Base-by-base conservation (phyloP, 2,113 vertebrate species). In the Pithys albifrons region DNA sequence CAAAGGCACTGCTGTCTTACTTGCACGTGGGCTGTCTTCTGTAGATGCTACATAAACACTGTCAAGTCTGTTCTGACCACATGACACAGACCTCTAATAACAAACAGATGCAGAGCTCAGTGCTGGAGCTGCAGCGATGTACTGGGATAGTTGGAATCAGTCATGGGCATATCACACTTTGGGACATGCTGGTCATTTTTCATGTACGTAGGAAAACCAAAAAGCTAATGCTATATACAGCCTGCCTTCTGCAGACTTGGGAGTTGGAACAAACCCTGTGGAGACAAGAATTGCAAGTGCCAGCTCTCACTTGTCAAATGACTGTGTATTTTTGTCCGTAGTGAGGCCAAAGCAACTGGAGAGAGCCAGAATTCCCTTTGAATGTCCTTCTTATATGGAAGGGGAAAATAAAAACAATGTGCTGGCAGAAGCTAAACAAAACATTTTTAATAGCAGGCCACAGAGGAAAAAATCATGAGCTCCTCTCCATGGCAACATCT, bases 401-500 rank as follows among this genome's bases (percentile, higher is more conserved):
- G 54, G 54, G 58, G 58, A 62, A 88, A 90, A 83, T 31, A 93
- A 88, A 94, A 89, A 49, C 84, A 74, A 37, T 2, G 5, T 72
- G 33, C 70, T 82, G 71, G 81, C 78, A 93, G 74, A 57, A 94
- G 54, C 71, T 65, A 91, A 94, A 85, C 77, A 82, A 91, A 82
- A 49, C 74, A 73, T 93, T 93, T 92, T 91, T 91, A 95, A 97
- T 92, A 92, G 71, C 76, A 75, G 93, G 61, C 76, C 93, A 79
- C 1, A 0, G 66, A 85, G 51, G 73, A 85, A 95, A 90, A 91
- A 95, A 64, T 91, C 76, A 74, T 70, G 67, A 94, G 94, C 82
- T 83, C 7, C 84, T 95, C 95, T 96, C 95, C 93, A 89, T 95
- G 91, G 93, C 82, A 95, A 96, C 92, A 91, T 88, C 77, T 62